A percentile compares a stretch with the other conserved stretches of the same genome.
phyloP scores from a whole-genome alignment of 1,140 invertebrate species.

The Microplitis mediator region DNA sequence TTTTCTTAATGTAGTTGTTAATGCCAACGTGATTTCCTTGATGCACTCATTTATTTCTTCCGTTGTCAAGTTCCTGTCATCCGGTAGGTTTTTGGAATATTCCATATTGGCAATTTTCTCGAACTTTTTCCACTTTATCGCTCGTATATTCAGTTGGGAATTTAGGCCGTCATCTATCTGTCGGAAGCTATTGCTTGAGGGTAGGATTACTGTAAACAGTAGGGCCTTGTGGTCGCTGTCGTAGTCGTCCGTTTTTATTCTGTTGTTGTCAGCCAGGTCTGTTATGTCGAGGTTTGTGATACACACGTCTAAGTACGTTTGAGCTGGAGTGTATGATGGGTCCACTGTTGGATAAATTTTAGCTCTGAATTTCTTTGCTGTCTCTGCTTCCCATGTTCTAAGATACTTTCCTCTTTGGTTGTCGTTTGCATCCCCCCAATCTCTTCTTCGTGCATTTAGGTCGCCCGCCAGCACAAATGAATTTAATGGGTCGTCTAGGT shows the following conservation, averaged over 20 bases:
- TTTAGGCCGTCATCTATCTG: neutral
- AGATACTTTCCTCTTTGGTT: conserved; percentile 6
- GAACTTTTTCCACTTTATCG: conserved; percentile 14
- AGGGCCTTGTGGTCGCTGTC: conserved; percentile 21
- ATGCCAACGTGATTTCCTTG: neutral
- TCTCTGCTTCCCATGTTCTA: neutral
- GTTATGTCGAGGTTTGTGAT: neutral
- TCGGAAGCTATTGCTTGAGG: neutral
- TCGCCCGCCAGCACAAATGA: conserved; percentile 12
- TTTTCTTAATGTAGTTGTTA: neutral
- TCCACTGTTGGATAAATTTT: neutral
- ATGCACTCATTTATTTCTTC: conserved; percentile 1
- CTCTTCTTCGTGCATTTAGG: conserved; percentile 9
- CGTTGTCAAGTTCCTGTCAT: conserved; percentile 9
- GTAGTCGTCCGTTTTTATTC: conserved; percentile 13
- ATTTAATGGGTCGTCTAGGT: neutral
- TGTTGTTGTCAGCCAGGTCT: neutral
- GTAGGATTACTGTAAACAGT: neutral
- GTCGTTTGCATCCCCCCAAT: neutral
- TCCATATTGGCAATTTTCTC: neutral
- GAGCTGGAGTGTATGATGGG: neutral
- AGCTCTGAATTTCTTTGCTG: neutral
- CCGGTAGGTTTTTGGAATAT: neutral
- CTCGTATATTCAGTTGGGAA: neutral
- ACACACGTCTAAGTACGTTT: neutral